Percentiles rank a stretch among this genome's conserved stretches.
Conservation (phyloP, 2,888 invertebrate genomes). For the Leucania comma region DNA sequence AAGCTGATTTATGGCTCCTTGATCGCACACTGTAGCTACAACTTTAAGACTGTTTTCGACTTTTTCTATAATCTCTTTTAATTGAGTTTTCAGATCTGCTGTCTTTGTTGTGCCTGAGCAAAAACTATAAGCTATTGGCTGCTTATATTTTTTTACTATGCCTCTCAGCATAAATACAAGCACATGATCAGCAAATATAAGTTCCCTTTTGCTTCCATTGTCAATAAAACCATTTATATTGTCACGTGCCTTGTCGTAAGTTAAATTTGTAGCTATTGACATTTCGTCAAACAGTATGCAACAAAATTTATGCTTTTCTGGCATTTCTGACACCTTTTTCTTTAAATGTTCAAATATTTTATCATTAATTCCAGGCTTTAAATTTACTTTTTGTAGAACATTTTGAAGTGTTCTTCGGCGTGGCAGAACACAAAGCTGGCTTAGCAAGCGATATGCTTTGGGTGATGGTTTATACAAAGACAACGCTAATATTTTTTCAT, state of each 20-base stretch:
- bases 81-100: too few relatives aligned
- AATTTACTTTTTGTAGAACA: conserved; percentile 22
- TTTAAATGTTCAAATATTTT: too few relatives aligned
- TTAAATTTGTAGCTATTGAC: conserved; percentile 11
- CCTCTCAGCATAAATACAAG: conserved; percentile 11
- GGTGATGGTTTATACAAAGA: conserved; percentile 1
- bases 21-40: too few relatives aligned
- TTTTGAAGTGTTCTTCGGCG: conserved; percentile 30
- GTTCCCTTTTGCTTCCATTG: background rate
- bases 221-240: conserved; percentile 16
- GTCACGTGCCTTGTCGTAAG: conserved; percentile 16
- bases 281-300: conserved; percentile 22
- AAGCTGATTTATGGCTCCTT: too few relatives aligned
- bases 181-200: conserved; percentile 4
- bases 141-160: background rate
- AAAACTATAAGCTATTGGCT: too few relatives aligned
- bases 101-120: too few relatives aligned
- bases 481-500: background rate
- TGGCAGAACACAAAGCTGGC: conserved; percentile 16
- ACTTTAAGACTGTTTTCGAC: too few relatives aligned
- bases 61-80: too few relatives aligned
- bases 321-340: too few relatives aligned
- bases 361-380: conserved; percentile 7
- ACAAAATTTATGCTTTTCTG: too few relatives aligned
- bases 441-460: conserved; percentile 8